Evolutionary conservation across 2,113 vertebrate species (phyloP), one percentile per base, ranked within the genome.

Genomic region (Psilopogon haemacephalus): DNA sequence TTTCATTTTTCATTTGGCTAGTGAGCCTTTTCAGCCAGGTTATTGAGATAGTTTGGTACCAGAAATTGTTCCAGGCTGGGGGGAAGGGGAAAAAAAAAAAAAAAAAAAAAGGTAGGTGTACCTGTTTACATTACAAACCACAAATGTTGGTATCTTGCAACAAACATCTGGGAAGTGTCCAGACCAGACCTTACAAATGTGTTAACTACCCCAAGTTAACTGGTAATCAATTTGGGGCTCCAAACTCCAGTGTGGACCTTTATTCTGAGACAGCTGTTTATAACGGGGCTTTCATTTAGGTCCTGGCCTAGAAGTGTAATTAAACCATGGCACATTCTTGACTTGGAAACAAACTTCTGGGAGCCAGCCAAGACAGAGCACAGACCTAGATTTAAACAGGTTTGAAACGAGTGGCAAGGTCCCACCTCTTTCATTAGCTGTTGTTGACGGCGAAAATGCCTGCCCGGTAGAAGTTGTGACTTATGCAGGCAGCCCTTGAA

Each of bases 241-340:
- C 85, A 94, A 86, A 80, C 48, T 86, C 21, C 4, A 86, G 89
- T 58, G 58, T n/a, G 73, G 82, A 91, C 54, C 91, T 96, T 84
- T 86, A 93, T 87, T 95, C 78, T 42, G 69, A 96, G 95, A 60
- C 87, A 56, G 82, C 84, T 74, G 82, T 80, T 95, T 72, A 95
- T 93, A 96, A 94, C 82, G 72, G 89, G 82, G 72, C 95, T 96
- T 96, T 96, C 89, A 95, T 95, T 95, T 92, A 67, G 52, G 24
- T 35, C 84, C 78, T 55, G 77, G 79, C 83, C 90, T 87, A 35
- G 93, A 50, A 90, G 92, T 11, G 2, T 73, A 89, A 94, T 84
- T 93, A 95, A 95, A 87, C 86, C 77, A 5, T 23, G 93, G 89
- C 89, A 84, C 93, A 95, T 96, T 88, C 91, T 92, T 97, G 94